phyloP scores from a whole-genome alignment of 1,140 invertebrate genomes.

The Scaptomyza montana region DNA sequence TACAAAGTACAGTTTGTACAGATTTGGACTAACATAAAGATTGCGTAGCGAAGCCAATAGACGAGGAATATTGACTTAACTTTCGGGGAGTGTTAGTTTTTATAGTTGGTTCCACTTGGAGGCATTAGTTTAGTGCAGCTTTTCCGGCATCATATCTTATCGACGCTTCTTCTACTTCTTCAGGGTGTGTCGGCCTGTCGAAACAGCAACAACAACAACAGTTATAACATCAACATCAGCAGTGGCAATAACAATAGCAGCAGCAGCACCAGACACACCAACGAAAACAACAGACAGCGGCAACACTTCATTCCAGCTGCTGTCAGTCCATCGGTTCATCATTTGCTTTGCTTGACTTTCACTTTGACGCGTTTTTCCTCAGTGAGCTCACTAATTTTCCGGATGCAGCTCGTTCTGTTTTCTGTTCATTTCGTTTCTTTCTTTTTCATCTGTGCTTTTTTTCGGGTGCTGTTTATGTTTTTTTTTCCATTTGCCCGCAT shows the following conservation, averaged over 20 bases:
- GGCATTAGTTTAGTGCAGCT: neutral
- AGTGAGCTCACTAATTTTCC: constrained; percentile 75
- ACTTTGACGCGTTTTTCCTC: constrained; percentile 71
- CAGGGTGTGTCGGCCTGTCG: constrained; percentile 61
- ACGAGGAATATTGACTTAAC: neutral
- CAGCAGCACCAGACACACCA: neutral
- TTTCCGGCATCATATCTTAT: constrained; percentile 14
- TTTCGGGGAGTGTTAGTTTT: neutral
- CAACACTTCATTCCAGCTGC: constrained; percentile 29
- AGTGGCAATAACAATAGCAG: neutral
- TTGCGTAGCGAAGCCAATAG: no score
- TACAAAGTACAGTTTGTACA: no score
- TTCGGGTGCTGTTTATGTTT: constrained; percentile 6
- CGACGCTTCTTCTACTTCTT: constrained; percentile 18
- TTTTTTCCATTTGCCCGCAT: constrained; percentile 30
- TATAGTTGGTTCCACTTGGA: constrained; percentile 25
- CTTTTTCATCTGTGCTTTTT: neutral
- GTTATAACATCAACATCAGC: neutral
- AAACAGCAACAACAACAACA: constrained; percentile 5
- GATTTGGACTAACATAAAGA: no score
- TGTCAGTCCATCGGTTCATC: constrained; percentile 40
- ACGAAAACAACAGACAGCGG: neutral
- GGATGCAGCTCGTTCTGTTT: constrained; percentile 66
- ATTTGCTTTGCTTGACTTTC: constrained; percentile 60
- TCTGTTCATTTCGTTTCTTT: neutral